Evolutionary conservation across 2,888 invertebrate species (phyloP).

Genomic region (Sphaeridia pumilis): DNA sequence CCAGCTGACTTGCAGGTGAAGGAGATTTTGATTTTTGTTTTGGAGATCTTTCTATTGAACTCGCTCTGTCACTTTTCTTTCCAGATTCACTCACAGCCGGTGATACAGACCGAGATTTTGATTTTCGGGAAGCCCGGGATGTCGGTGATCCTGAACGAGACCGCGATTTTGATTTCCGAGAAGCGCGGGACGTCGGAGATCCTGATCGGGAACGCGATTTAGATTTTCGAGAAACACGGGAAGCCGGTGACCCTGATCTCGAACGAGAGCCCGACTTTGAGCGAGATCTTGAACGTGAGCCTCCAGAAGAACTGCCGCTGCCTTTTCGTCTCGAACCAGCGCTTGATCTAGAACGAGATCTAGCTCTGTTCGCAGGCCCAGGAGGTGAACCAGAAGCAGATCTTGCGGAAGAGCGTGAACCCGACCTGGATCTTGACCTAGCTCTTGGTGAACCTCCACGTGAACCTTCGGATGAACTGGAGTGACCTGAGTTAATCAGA

Average conservation of each 20-base stretch:
- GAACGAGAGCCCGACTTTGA: constrained; percentile 7
- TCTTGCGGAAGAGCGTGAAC: not conserved
- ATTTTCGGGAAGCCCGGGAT: constrained; percentile 20
- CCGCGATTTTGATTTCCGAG: constrained; percentile 23
- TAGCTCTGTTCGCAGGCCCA: not conserved
- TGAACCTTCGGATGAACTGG: constrained; percentile 1
- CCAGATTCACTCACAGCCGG: no score
- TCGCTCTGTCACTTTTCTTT: no score
- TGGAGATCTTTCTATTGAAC: constrained; percentile 37
- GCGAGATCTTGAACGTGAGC: constrained; percentile 6
- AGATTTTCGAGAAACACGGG: constrained; percentile 18
- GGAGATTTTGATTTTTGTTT: constrained; percentile 41
- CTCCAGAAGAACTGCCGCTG: constrained; percentile 1
- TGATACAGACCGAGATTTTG: constrained; percentile 22
- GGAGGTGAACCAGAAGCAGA: constrained; percentile 4
- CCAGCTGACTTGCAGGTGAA: constrained; percentile 12
- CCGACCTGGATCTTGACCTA: no score
- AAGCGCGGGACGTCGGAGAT: constrained; percentile 11
- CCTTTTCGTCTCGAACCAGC: not conserved
- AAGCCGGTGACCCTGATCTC: constrained; percentile 12
- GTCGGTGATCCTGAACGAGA: constrained; percentile 14
- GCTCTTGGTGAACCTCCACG: not conserved
- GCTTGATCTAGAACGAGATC: constrained; percentile 10
- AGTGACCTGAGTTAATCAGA: constrained; percentile 2
- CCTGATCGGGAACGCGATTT: constrained; percentile 14